phyloP scores from a whole-genome alignment of 2,888 invertebrate genomes.

The Phasia obesa region DNA sequence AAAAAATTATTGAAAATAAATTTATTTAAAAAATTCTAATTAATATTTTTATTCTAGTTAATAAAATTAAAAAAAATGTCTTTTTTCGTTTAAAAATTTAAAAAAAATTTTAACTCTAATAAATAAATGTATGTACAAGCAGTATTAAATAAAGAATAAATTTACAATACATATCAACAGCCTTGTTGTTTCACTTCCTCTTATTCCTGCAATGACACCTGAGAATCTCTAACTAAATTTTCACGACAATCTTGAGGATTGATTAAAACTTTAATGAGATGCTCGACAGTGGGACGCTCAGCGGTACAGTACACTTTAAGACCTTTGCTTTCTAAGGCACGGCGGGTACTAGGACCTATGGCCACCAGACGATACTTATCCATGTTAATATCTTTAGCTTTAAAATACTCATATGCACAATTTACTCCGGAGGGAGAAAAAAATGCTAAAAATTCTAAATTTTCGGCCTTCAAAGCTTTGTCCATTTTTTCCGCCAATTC shows the following conservation, averaged over 20 bases:
- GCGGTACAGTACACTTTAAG: conserved; percentile 83
- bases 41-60: too few species aligned
- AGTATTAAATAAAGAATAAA: conserved; percentile 8
- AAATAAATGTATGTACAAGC: neutral
- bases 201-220: conserved; percentile 39
- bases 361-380: conserved; percentile 83
- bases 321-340: conserved; percentile 82
- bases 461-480: conserved; percentile 78
- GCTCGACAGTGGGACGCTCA: conserved; percentile 84
- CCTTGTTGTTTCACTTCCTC: conserved; percentile 4
- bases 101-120: neutral
- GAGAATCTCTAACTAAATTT: conserved; percentile 59
- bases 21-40: too few species aligned
- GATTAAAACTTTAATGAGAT: conserved; percentile 82
- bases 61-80: too few species aligned
- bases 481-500: conserved; percentile 82
- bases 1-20: too few species aligned
- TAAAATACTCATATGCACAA: conserved; percentile 82
- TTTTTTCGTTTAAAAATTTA: neutral
- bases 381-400: conserved; percentile 77
- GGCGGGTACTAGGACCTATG: conserved; percentile 85
- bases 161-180: conserved; percentile 27
- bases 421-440: conserved; percentile 85
- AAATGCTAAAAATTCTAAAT: conserved; percentile 84
- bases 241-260: conserved; percentile 79